Evolutionary conservation across 2,113 vertebrate species (phyloP), one percentile per base, ranked within the genome.

Genomic region (Xiphias gladius): DNA sequence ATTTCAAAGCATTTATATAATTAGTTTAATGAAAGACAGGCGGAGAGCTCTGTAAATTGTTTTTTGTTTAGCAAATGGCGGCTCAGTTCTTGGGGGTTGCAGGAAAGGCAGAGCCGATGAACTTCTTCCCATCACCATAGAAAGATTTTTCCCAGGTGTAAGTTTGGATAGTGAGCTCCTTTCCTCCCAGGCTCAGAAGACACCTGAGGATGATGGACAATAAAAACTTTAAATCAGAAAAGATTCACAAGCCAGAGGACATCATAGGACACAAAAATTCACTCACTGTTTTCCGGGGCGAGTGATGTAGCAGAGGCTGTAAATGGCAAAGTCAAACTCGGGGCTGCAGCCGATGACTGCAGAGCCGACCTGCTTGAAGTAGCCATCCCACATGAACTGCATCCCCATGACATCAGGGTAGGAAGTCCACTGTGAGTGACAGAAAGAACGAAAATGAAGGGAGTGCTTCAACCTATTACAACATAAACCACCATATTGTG

Each of bases 361-460:
- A 0, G 97, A 96, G 2, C 97, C 97, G 8, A 99, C 96, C 92
- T 98, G 94, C 80, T 99, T 99, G 85, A 88, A 96, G 89, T 96
- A 98, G 6, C 97, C 97, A 0, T 98, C 96, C 98, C 98, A 99
- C 52, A 69, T 92, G 90, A 99, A 99, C 95, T 99, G 98, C 92
- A 98, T 94, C 2, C 96, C 97, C 84, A 99, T 19, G 14, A 99
- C 95, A 0, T 98, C 97, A 0, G 98, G 98, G 80, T 95, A 98
- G 0, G 90, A 83, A 1, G 90, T 87, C 98, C 97, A 98, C 98
- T 99, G 79, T 37, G 26, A 77, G 73, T 7, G 67, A 75, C 22
- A 82, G 14, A 52, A 13, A 39, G 5, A 24, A n/a, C 41, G 17
- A 32, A 35, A 35, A 37, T 52, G 0, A 73, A 24, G 11, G 7